A percentile compares a stretch with the other conserved stretches of the same genome.
These are phyloP conservation scores for Pitangus sulphuratus DNA, from an alignment of 2,797 vertebrate genomes.

Conservation along the genomic window DNA sequence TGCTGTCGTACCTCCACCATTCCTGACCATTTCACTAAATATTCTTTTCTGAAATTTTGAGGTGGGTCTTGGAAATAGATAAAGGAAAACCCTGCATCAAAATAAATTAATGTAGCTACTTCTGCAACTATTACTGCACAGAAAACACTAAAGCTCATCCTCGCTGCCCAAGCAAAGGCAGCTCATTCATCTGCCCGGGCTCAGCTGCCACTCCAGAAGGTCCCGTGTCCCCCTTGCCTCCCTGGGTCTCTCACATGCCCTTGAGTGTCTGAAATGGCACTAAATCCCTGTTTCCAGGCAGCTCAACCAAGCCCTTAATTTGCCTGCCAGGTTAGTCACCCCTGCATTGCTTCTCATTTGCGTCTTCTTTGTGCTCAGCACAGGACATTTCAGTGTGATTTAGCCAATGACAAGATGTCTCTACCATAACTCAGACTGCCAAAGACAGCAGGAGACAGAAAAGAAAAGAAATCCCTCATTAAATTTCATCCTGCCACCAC, in stretches of 20 bases:
- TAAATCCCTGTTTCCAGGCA: not conserved
- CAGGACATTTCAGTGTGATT: not conserved
- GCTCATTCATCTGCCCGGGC: not conserved
- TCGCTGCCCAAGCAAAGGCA: not conserved
- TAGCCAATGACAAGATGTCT: not conserved
- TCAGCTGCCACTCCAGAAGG: not conserved
- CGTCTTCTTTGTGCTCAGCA: not conserved
- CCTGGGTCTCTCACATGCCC: fast-evolving
- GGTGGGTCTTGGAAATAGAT: fast-evolving
- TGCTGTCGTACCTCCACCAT: not conserved
- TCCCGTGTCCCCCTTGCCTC: not conserved
- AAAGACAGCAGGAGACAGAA: not conserved
- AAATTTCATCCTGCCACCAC: not conserved
- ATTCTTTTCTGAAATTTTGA: not conserved
- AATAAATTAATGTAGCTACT: not conserved
- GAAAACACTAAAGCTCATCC: not conserved
- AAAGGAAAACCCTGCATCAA: not conserved
- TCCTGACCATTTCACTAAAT: not conserved
- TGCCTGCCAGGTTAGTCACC: not conserved
- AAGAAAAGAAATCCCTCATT: not conserved
- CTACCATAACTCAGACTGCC: not conserved
- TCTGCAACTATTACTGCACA: not conserved
- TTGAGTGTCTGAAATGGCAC: not conserved
- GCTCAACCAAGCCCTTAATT: not conserved
- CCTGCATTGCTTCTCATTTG: not conserved